Conservation (phyloP, 1,140 invertebrate species). For the Trichonephila inaurata region DNA sequence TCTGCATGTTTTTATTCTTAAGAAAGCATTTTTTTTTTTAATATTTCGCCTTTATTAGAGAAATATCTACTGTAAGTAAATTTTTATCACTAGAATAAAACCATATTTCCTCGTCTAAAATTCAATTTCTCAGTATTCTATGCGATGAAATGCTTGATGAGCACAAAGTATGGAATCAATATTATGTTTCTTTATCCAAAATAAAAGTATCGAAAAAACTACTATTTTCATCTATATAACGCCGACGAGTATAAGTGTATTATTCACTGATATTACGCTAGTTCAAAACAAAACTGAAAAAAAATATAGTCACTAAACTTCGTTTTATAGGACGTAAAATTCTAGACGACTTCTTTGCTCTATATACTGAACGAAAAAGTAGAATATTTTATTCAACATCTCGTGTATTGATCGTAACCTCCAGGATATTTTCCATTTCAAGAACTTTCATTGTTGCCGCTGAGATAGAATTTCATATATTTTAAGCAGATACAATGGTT, state of each 20-base stretch:
- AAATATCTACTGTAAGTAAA: too few relatives aligned
- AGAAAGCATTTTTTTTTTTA: too few relatives aligned
- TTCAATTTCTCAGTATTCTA: not conserved
- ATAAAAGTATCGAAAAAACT: not conserved
- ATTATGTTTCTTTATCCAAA: not conserved
- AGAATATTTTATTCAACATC: constrained; percentile 32
- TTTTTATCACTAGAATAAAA: not conserved
- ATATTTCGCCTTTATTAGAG: too few relatives aligned
- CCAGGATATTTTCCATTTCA: constrained; percentile 10
- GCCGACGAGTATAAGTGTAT: not conserved
- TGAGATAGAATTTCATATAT: not conserved
- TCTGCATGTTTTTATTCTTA: too few relatives aligned
- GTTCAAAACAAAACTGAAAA: not conserved
- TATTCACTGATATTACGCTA: not conserved
- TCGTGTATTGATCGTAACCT: not conserved
- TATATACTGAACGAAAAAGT: not conserved
- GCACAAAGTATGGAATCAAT: not conserved
- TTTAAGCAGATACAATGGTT: constrained; percentile 8
- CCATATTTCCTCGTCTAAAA: not conserved
- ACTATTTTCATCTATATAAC: not conserved
- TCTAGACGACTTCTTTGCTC: not conserved
- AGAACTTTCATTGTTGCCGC: constrained; percentile 1
- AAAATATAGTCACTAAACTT: not conserved
- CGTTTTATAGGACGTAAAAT: constrained; percentile 7
- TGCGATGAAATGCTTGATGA: not conserved